Conservation (phyloP, 2,113 vertebrate species). For the Nesogale talazaci region DNA sequence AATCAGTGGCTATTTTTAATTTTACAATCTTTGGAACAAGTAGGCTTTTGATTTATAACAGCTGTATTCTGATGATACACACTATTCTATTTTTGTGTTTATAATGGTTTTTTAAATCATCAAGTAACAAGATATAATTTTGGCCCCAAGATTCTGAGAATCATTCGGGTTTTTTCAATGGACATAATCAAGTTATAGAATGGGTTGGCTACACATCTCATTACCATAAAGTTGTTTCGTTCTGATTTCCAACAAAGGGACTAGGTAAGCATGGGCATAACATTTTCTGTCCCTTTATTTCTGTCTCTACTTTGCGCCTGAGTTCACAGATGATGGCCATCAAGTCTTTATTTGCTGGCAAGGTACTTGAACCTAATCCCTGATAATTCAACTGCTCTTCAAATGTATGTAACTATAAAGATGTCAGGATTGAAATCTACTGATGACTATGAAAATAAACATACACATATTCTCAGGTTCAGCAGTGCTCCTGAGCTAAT, state of each 20-base stretch:
- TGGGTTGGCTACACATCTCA: not conserved
- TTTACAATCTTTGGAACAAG: not conserved
- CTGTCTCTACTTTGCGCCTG: conserved; percentile 17
- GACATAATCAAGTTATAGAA: not conserved
- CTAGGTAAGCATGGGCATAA: not conserved
- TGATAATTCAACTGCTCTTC: not conserved
- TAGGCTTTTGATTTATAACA: conserved; percentile 43
- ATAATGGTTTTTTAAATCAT: not conserved
- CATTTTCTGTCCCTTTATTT: conserved; percentile 12
- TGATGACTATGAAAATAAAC: not conserved
- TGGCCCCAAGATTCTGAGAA: not conserved
- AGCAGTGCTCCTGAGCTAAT: not conserved
- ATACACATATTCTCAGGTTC: not conserved
- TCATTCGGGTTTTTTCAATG: not conserved
- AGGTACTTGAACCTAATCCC: not conserved
- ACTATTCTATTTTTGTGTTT: conserved; percentile 40
- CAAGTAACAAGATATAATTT: conserved; percentile 24
- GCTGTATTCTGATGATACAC: not conserved
- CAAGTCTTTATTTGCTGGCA: not conserved
- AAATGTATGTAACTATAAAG: conserved; percentile 23
- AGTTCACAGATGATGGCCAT: not conserved
- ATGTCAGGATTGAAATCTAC: not conserved
- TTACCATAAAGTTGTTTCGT: not conserved
- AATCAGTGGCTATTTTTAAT: conserved; percentile 50
- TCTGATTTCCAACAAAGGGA: not conserved